Percentiles rank a stretch among this genome's conserved stretches.
These are phyloP conservation scores for Tipula helvola DNA, from an alignment of 2,888 invertebrate genomes.

Conservation along the genomic window DNA sequence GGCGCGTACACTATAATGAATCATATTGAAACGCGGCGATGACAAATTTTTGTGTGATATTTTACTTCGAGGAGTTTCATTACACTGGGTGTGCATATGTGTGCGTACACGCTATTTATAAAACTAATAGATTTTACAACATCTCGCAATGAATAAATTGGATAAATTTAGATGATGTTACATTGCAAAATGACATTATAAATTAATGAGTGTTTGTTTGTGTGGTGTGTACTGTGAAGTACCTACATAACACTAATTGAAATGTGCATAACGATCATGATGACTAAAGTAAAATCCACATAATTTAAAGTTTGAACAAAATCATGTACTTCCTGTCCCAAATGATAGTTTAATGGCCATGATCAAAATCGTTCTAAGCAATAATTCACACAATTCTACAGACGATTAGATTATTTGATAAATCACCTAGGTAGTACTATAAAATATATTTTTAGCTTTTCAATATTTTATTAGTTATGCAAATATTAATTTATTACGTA, in stretches of 20 bases:
- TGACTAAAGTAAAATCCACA: not conserved
- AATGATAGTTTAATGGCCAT: not conserved
- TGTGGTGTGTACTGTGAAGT: not conserved
- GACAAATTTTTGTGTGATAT: not conserved
- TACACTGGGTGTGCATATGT: not conserved
- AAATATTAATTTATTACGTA: not conserved
- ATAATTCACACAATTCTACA: too few relatives aligned
- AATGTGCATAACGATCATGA: not conserved
- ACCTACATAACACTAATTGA: not conserved
- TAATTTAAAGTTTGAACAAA: not conserved
- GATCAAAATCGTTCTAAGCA: too few relatives aligned
- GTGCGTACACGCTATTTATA: not conserved
- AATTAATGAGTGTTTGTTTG: not conserved
- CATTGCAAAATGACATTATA: not conserved
- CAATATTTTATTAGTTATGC: not conserved
- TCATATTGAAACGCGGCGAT: not conserved
- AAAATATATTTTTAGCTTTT: too few relatives aligned
- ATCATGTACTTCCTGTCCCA: not conserved
- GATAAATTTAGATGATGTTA: not conserved
- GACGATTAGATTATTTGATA: too few relatives aligned
- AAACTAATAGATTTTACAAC: not conserved
- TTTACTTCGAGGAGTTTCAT: not conserved
- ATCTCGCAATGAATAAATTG: not conserved
- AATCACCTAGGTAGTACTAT: too few relatives aligned
- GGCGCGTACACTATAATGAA: not conserved